Percentiles rank a stretch among this genome's conserved stretches.
These are phyloP conservation scores for Stenchaetothrips biformis DNA, from an alignment of 2,888 invertebrate genomes.

Conservation along the genomic window DNA sequence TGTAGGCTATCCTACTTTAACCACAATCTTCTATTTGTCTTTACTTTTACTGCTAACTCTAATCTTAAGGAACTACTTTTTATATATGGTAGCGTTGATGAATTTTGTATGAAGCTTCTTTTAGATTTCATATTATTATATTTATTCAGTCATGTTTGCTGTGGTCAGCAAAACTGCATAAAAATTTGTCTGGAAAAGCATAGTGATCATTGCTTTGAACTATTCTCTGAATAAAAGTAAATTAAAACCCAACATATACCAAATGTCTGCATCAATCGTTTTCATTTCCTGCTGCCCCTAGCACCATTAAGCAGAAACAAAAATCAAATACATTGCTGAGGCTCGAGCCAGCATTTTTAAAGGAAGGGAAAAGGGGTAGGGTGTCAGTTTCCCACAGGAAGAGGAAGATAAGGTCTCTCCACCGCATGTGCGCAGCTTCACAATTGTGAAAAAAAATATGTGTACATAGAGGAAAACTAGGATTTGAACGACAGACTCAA, in stretches of 20 bases:
- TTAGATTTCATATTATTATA: conserved; percentile 1
- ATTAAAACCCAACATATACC: neutral
- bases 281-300: neutral
- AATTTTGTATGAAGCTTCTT: conserved; percentile 13
- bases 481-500: too few relatives aligned
- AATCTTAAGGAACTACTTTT: neutral
- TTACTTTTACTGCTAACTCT: conserved; percentile 13
- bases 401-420: too few relatives aligned
- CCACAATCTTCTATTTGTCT: neutral
- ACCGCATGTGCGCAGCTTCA: too few relatives aligned
- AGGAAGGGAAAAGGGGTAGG: too few relatives aligned
- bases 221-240: neutral
- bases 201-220: neutral
- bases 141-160: conserved; percentile 12
- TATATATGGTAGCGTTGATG: conserved; percentile 19
- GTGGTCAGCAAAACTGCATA: neutral
- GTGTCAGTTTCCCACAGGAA: too few relatives aligned
- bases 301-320: too few relatives aligned
- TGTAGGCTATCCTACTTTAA: conserved; percentile 12
- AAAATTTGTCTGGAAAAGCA: neutral
- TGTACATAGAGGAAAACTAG: too few relatives aligned
- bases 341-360: too few relatives aligned
- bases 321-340: too few relatives aligned
- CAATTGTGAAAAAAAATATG: too few relatives aligned
- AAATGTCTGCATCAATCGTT: neutral